Conservation (phyloP, 2,888 invertebrate genomes). For the Falcaria lacertinaria region DNA sequence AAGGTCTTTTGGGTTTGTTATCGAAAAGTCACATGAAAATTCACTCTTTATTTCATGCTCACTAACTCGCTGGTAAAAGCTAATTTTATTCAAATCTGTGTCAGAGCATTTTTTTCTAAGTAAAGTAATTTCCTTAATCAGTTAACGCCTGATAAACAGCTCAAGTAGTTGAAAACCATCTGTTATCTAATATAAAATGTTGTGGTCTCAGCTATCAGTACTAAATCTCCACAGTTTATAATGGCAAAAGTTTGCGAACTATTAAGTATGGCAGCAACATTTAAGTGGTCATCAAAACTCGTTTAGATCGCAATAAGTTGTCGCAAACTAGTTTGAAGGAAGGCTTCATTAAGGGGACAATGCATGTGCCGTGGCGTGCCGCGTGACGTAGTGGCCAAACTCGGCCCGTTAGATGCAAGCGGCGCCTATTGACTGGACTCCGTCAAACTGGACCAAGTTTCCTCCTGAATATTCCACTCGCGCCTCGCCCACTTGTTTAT, state of each 20-base stretch:
- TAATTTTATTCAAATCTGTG: too few relatives aligned
- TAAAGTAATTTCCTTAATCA: too few relatives aligned
- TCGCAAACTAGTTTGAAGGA: conserved; percentile 55
- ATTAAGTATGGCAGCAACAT: conserved; percentile 55
- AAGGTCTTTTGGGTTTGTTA: too few relatives aligned
- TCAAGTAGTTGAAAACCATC: not conserved
- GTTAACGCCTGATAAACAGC: too few relatives aligned
- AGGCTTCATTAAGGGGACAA: conserved; percentile 73
- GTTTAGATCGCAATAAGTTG: conserved; percentile 70
- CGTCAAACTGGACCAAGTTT: conserved; percentile 54
- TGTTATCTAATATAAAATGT: not conserved
- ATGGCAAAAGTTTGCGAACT: conserved; percentile 58
- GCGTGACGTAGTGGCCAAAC: conserved; percentile 60
- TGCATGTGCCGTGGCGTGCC: conserved; percentile 50
- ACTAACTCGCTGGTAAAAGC: too few relatives aligned
- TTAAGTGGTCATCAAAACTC: conserved; percentile 71
- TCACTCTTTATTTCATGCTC: too few relatives aligned
- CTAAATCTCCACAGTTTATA: conserved; percentile 52
- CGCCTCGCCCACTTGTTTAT: conserved; percentile 62
- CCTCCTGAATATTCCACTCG: conserved; percentile 72
- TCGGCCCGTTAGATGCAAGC: conserved; percentile 70
- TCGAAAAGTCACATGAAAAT: too few relatives aligned
- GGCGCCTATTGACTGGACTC: conserved; percentile 58
- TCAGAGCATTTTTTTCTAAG: too few relatives aligned
- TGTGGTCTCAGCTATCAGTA: not conserved